A percentile compares a stretch with the other conserved stretches of the same genome.
Conservation (phyloP, 2,113 vertebrate genomes). For the Hystrix brachyura region DNA sequence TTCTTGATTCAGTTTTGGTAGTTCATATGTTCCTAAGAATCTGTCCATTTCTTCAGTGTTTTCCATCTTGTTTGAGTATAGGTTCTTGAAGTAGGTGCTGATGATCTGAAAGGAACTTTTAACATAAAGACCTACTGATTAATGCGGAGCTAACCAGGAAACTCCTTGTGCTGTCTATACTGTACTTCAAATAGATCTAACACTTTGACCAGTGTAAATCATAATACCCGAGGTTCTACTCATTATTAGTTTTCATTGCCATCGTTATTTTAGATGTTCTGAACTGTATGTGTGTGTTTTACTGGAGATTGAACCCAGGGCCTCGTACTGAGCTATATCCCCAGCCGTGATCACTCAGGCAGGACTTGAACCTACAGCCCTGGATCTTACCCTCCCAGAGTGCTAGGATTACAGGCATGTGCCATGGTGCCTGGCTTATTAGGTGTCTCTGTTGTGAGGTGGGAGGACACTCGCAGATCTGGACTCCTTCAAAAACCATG, state of each 20-base stretch:
- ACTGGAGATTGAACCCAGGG: neutral
- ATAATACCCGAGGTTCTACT: neutral
- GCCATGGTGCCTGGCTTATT: neutral
- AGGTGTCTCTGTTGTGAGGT: neutral
- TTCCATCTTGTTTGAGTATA: too few relatives aligned
- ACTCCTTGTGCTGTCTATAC: neutral
- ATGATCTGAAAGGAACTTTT: neutral
- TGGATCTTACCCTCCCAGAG: neutral
- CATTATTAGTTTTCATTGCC: neutral
- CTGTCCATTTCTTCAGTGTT: too few relatives aligned
- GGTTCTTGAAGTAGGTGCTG: too few relatives aligned
- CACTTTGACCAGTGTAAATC: neutral
- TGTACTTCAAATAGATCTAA: neutral
- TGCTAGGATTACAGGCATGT: neutral
- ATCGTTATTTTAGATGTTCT: neutral
- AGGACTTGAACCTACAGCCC: neutral
- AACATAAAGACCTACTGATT: neutral
- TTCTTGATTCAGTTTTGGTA: too few relatives aligned
- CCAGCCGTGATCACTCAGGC: neutral
- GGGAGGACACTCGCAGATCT: conserved; percentile 7
- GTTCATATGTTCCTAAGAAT: too few relatives aligned
- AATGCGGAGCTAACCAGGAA: neutral
- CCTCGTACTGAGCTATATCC: neutral
- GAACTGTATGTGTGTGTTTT: neutral
- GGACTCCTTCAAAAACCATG: neutral